Evolutionary conservation across 2,797 vertebrate species (phyloP), one percentile per base, ranked within the genome.

Genomic region (Paramormyrops hopkinsi): DNA sequence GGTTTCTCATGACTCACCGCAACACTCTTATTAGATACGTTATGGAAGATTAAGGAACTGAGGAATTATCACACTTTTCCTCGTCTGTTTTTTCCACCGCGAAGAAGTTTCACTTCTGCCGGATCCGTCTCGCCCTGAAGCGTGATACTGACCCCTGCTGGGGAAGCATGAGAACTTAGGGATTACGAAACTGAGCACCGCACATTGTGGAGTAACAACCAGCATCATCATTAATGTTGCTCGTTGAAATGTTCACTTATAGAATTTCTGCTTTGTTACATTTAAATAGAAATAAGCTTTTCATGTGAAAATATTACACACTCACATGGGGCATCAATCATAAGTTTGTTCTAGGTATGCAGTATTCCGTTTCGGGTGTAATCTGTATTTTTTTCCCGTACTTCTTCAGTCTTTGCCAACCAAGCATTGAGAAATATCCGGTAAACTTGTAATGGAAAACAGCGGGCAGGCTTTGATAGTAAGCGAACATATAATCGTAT

Each of bases 121-220:
- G 46, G 73, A 89, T 65, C 59, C 44, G n/a, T 53, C 46, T 22
- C 54, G 14, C 82, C 25, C 69, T 76, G 65, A 5, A 73, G 65
- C 3, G 3, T 37, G 89, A 62, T 92, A 93, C 90, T 92, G 94
- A 91, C 94, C 73, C 90, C 94, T 94, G 91, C 93, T 91, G 94
- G 88, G 88, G 37, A 1, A 53, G 14, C 0, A 7, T 29, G 73
- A 53, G 92, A 92, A 93, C 41, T 91, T 85, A 14, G 19, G 65
- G 76, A 22, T 41, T 4, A 17, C 56, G 41, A 88, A 46, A 19
- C 4, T 19, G 5, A 29, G 25, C 25, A 73, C 22, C n/a, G 33
- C 17, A 7, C 6, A 59, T n/a, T 17, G 69, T 76, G 69, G 14
- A 37, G 69, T 76, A 76, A 76, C 33, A 65, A 37, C 33, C 69